These are phyloP conservation scores for Hoplostethus mediterraneus DNA, from an alignment of 2,797 vertebrate genomes.

Conservation along the genomic window DNA sequence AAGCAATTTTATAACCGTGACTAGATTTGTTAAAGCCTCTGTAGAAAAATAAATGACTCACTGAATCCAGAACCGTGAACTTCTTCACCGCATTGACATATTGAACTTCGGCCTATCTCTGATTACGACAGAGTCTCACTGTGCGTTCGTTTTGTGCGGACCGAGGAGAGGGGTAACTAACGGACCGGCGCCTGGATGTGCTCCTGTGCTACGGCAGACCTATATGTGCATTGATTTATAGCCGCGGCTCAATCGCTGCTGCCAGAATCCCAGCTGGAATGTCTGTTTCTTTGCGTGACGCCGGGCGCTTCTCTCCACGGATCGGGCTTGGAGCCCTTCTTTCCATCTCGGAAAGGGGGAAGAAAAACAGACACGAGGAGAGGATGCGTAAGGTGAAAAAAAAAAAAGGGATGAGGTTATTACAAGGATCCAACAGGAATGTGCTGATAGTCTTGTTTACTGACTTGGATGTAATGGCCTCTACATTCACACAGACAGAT, in stretches of 20 bases:
- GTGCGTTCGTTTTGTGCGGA: slow-evolving; percentile 35
- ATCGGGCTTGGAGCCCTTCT: not conserved
- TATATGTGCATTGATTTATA: slow-evolving; percentile 18
- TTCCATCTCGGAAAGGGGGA: slow-evolving; percentile 17
- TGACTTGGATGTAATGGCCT: slow-evolving; percentile 15
- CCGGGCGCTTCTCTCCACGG: not conserved
- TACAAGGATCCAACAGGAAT: slow-evolving; percentile 3
- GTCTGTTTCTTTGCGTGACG: slow-evolving; percentile 7
- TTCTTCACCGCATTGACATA: slow-evolving; percentile 37
- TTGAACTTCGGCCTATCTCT: slow-evolving; percentile 36
- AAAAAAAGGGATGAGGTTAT: slow-evolving; percentile 11
- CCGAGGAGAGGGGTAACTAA: slow-evolving; percentile 30
- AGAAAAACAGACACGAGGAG: not conserved
- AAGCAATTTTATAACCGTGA: slow-evolving; percentile 2
- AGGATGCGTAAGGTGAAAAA: slow-evolving; percentile 10
- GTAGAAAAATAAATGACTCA: not conserved
- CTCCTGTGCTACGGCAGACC: not conserved
- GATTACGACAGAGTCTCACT: slow-evolving; percentile 35
- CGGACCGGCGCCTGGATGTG: slow-evolving; percentile 25
- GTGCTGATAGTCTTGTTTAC: slow-evolving; percentile 26
- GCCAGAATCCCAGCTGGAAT: slow-evolving; percentile 25
- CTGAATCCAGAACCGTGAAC: slow-evolving; percentile 20
- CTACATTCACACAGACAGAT: not conserved
- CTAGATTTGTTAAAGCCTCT: slow-evolving; percentile 2
- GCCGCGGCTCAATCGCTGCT: not conserved